Conservation (phyloP, 2,113 vertebrate species). For the Crotalus viridis region DNA sequence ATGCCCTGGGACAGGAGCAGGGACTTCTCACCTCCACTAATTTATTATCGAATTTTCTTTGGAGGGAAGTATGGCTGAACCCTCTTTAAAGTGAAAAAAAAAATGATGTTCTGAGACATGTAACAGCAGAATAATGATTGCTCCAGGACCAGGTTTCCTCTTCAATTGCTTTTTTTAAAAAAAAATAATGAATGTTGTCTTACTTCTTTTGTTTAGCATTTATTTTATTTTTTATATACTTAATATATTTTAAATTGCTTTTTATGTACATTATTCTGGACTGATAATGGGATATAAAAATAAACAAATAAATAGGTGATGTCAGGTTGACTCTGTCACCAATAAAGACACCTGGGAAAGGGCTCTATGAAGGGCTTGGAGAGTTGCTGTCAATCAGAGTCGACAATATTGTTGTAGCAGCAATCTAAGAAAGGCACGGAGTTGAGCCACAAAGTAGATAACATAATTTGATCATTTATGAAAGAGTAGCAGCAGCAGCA, state of each 20-base stretch:
- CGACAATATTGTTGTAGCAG: no score
- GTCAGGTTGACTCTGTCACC: no score
- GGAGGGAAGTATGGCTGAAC: neutral
- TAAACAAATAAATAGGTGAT: neutral
- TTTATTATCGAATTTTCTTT: neutral
- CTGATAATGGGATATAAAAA: neutral
- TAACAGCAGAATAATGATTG: neutral
- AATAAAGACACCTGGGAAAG: no score
- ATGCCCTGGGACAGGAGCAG: neutral
- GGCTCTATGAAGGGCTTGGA: no score
- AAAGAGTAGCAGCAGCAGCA: neutral
- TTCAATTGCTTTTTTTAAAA: neutral
- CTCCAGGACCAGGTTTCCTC: neutral
- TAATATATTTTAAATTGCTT: neutral
- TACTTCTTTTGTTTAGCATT: neutral
- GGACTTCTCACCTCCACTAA: neutral
- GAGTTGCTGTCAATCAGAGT: no score
- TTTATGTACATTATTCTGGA: neutral
- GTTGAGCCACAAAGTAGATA: neutral
- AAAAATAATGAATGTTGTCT: neutral
- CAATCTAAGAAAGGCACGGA: no score
- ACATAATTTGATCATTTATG: no score
- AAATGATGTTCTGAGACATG: neutral
- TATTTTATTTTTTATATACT: neutral
- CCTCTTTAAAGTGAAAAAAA: neutral